Percentiles rank a stretch among this genome's conserved stretches.
phyloP scores from a whole-genome alignment of 2,888 invertebrate species.

The Cryptocephalus moraei region DNA sequence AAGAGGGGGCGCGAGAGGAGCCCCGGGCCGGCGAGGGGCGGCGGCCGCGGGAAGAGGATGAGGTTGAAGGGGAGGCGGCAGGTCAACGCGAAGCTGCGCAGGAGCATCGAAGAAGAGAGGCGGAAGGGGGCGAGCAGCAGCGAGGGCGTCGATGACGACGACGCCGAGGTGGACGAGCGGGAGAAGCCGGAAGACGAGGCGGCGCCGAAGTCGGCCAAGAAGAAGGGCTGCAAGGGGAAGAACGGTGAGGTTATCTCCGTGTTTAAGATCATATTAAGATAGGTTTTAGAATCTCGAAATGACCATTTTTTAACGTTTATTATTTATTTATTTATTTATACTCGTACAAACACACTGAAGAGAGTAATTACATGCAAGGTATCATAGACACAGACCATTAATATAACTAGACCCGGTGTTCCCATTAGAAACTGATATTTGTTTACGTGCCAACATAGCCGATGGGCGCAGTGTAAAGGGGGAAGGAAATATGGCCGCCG shows the following conservation, averaged over 20 bases:
- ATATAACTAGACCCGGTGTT: no score
- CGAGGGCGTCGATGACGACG: conserved; percentile 31
- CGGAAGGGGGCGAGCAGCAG: conserved; percentile 38
- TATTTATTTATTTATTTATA: no score
- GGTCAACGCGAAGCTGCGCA: conserved; percentile 28
- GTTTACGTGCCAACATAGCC: no score
- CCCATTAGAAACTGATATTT: no score
- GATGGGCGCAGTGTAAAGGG: no score
- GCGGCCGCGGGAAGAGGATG: conserved; percentile 18
- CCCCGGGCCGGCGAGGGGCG: conserved; percentile 11
- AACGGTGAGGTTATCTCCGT: conserved; percentile 5
- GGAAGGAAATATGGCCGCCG: no score
- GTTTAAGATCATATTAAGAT: no score
- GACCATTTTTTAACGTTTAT: no score
- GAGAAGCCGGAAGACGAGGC: conserved; percentile 2
- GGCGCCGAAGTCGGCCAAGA: conserved; percentile 1
- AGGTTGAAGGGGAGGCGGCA: conserved; percentile 28
- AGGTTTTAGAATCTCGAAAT: no score
- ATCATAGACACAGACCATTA: no score
- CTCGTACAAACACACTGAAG: no score
- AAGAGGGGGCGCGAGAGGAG: conserved; percentile 25
- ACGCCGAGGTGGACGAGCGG: conserved; percentile 16
- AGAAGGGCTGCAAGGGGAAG: conserved; percentile 14
- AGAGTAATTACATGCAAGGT: no score
- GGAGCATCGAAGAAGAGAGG: conserved; percentile 44